Evolutionary conservation across 1,140 invertebrate species (phyloP).

Genomic region (Drosophila dunni): DNA sequence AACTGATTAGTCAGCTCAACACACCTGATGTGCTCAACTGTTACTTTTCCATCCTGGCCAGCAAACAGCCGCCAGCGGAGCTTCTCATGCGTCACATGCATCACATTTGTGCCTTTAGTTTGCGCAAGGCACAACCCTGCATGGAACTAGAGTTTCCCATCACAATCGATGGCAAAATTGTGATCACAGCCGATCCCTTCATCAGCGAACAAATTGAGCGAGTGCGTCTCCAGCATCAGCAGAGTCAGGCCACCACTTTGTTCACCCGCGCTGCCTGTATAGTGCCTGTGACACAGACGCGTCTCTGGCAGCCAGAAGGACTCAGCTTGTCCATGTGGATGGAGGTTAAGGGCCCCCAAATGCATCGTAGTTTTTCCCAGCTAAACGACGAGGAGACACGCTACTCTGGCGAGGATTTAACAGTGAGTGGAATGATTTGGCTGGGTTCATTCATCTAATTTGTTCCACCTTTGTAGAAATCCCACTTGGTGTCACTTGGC

Average conservation of each 20-base stretch:
- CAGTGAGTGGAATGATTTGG: conserved; percentile 39
- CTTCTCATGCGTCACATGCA: conserved; percentile 74
- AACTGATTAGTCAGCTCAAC: conserved; percentile 75
- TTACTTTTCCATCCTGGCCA: conserved; percentile 71
- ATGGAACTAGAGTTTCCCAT: conserved; percentile 79
- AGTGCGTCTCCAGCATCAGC: conserved; percentile 69
- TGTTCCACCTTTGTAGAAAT: conserved; percentile 47
- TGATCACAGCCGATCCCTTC: conserved; percentile 64
- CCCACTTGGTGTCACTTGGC: conserved; percentile 76
- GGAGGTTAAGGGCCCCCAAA: conserved; percentile 68
- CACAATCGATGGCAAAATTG: conserved; percentile 70
- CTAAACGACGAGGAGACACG: conserved; percentile 71
- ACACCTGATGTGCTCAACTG: conserved; percentile 73
- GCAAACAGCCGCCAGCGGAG: conserved; percentile 77
- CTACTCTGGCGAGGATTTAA: conserved; percentile 67
- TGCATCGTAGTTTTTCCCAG: conserved; percentile 65
- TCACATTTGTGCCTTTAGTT: conserved; percentile 58
- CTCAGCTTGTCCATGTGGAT: conserved; percentile 77
- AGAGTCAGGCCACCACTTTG: conserved; percentile 63
- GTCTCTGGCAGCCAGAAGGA: conserved; percentile 73
- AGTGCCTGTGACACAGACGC: conserved; percentile 72
- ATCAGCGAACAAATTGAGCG: conserved; percentile 71
- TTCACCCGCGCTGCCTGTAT: conserved; percentile 78
- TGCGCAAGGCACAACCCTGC: conserved; percentile 67
- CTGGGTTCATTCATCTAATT: too few species aligned